Base-by-base conservation (phyloP, 2,888 invertebrate genomes). In the Mythimna albipuncta region DNA sequence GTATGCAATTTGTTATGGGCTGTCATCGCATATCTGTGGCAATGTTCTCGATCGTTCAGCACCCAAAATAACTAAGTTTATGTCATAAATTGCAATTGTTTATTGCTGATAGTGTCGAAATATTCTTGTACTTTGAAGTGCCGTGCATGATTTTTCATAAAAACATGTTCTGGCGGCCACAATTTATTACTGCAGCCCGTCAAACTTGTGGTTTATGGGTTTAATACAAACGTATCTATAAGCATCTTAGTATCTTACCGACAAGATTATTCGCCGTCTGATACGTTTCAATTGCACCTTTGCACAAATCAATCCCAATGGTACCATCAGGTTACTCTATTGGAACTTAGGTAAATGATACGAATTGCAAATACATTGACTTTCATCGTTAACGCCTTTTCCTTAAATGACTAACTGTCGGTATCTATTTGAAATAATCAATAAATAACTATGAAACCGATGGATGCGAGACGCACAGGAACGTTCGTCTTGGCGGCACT, bases 1-100 rank as follows among this genome's bases (percentile, higher is more conserved):
- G 73, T 52, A 57, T 44, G 70, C 70, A 66, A 82, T 79, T 76
- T 72, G 69, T 75, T 76, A 68, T 57, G 19, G 69, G 35, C 74
- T 81, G 81, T 84, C 81, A 72, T 83, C 73, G 35, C 41, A 70
- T 75, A 62, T 64, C 61, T 64, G 68, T 50, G 32, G 61, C 61
- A 59, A 72, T 81, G 65, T 70, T 77, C 68, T 35, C 41, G 64
- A 74, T 72, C 74, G 70, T 68, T 79, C 78, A 80, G 76, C 77
- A 79, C 67, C 83, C 85, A 85, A 89, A 89, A 89, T 88, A 89
- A 88, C 86, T 86, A 72, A 67, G 90, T 89, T 91, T 89, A 91
- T 90, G 87, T 92, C 86, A 87, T 87, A 82, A 84, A 86, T 86
- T 89, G 69, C 79, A 80, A 89, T 90, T 91, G 91, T 92, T 92